Percentiles rank a stretch among this genome's conserved stretches.
Conservation (phyloP, 2,888 invertebrate genomes). For the Micropterix aruncella region DNA sequence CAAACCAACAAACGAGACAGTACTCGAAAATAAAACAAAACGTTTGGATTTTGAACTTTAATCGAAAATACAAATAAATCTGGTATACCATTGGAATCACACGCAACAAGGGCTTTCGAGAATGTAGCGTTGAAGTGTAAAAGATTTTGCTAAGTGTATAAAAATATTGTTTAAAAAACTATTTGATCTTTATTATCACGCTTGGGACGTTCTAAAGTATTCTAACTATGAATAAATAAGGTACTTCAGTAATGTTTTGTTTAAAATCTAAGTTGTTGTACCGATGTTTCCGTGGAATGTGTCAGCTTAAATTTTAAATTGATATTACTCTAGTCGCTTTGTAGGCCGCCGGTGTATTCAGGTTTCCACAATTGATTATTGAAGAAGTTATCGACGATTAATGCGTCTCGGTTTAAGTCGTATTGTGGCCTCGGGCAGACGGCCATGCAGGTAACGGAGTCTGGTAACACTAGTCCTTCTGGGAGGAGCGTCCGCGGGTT, state of each 20-base stretch:
- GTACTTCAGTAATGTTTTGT: not conserved
- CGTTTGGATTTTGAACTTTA: too few relatives aligned
- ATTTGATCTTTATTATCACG: not conserved
- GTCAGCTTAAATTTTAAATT: not conserved
- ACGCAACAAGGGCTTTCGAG: too few relatives aligned
- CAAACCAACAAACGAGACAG: too few relatives aligned
- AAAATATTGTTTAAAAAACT: too few relatives aligned
- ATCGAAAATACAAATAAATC: too few relatives aligned
- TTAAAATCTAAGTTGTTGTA: too few relatives aligned
- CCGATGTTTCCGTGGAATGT: too few relatives aligned
- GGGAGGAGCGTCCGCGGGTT: conserved; percentile 20
- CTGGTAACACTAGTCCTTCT: conserved; percentile 25
- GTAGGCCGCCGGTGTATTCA: not conserved
- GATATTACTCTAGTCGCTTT: not conserved
- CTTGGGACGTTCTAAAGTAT: not conserved
- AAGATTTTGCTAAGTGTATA: too few relatives aligned
- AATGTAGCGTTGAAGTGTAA: too few relatives aligned
- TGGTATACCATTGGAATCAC: too few relatives aligned
- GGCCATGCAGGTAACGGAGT: conserved; percentile 28
- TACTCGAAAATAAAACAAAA: too few relatives aligned
- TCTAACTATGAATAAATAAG: not conserved
- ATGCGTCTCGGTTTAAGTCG: not conserved
- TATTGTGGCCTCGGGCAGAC: conserved; percentile 20
- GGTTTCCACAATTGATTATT: not conserved
- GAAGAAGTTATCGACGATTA: not conserved